Evolutionary conservation across 2,888 invertebrate genomes (phyloP), one percentile per base, ranked within the genome.

Genomic region (Acanthoscelides obtectus): DNA sequence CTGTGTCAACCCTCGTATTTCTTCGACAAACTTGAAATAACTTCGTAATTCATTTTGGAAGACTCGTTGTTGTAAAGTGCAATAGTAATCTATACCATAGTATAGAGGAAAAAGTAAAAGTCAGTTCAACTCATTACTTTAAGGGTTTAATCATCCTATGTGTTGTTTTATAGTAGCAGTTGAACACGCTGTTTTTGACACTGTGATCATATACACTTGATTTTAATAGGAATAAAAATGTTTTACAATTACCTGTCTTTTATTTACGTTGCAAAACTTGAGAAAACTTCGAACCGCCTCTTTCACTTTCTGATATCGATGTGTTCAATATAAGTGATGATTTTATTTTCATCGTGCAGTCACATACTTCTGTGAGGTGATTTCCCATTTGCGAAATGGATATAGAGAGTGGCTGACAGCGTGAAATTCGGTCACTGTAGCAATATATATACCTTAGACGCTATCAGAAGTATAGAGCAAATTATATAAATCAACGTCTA

Each of bases 311-410:
- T 73, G 70, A 73, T 80, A 79, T 81, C 79, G 77, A 78, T 80
- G 80, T 79, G 79, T 80, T 81, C 81, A 80, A 45, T 79, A 71
- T 70, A 72, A 77, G 75, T 77, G 77, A 77, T 77, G 75, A 72
- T 74, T 73, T 71, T 71, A 45, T 45, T 45, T 45, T 45, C 45
- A 17, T 45, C 45, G 45, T 45, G 12, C 45, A 12, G 6, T 45
- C 45, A 45, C 12, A 1, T 45, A 45, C 12, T 45, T 45, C 45
- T 45, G 17, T 3, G 45, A 17, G 17, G 8, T 45, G 12, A 12
- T 45, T 45, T 45, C 45, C 6, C 25, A 12, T 45, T 45, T 45
- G 45, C 1, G 45, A 45, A 45, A 45, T 45, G 45, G 1, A 45
- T 3, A 12, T 12, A 45, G 45, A 45, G 45, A 45, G 17, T 45